Evolutionary conservation across 2,888 invertebrate species (phyloP).

Genomic region (Opisthograptis luteolata): DNA sequence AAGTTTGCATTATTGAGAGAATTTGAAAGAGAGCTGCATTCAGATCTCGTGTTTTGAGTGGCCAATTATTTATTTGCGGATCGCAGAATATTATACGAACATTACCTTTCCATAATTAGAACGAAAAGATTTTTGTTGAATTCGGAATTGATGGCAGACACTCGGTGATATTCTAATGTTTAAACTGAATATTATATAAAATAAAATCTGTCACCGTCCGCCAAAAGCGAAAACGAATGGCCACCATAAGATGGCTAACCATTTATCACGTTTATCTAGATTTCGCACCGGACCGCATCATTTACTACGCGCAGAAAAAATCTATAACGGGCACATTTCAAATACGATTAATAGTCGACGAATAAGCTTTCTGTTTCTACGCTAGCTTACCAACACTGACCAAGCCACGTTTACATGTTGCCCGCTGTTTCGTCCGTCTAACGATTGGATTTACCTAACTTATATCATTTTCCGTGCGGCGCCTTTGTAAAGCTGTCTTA

Average conservation of each 20-base stretch:
- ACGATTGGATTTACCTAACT: no score
- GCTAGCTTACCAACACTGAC: neutral
- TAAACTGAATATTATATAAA: no score
- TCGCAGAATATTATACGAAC: constrained; percentile 29
- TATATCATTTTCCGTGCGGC: no score
- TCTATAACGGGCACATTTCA: constrained; percentile 59
- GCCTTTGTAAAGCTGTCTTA: no score
- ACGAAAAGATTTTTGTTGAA: constrained; percentile 19
- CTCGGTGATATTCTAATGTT: no score
- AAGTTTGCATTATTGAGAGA: constrained; percentile 2
- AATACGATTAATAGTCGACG: constrained; percentile 50
- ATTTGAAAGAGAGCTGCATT: constrained; percentile 14
- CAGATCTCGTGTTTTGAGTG: constrained; percentile 21
- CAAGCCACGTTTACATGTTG: no score
- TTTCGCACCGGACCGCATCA: constrained; percentile 64
- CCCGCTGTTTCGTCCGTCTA: no score
- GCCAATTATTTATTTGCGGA: constrained; percentile 26
- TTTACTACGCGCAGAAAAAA: constrained; percentile 59
- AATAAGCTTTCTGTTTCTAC: constrained; percentile 35
- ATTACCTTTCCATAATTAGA: constrained; percentile 31
- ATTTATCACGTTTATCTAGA: constrained; percentile 75
- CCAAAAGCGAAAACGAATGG: constrained; percentile 60
- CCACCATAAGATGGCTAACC: constrained; percentile 58
- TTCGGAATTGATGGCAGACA: no score
- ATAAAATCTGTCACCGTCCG: constrained; percentile 55